Conservation (phyloP, 92 coral and sea anemone genomes). For the Paragorgia papillata region DNA sequence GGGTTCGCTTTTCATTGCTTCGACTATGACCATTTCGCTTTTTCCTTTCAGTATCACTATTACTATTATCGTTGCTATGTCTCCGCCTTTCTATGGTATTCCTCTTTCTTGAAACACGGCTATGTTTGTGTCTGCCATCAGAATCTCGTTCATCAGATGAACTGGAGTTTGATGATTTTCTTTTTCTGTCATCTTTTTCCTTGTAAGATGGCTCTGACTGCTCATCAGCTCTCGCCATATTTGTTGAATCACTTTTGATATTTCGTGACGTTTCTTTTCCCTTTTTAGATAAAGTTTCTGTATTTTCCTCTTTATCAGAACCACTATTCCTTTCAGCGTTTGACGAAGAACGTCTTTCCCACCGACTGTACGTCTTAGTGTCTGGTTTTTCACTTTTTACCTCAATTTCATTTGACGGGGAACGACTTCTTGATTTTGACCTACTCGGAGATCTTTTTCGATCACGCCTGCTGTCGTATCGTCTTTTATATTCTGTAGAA, state of each 20-base stretch:
- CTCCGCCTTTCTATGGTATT: conserved; percentile 10
- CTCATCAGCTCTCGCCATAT: no score
- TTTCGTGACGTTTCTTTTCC: no score
- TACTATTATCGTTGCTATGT: background rate
- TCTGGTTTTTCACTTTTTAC: background rate
- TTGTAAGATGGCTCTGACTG: no score
- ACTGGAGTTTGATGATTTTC: conserved; percentile 10
- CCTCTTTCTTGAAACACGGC: conserved; percentile 3
- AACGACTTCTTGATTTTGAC: conserved; percentile 18
- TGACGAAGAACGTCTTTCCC: background rate
- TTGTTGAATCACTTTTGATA: no score
- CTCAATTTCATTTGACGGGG: background rate
- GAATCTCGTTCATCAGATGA: conserved; percentile 20
- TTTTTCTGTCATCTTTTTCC: no score
- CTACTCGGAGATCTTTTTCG: background rate
- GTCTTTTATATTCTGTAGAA: background rate
- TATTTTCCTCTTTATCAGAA: conserved; percentile 6
- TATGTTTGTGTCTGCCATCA: background rate
- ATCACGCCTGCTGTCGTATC: conserved; percentile 1
- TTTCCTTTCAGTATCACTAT: background rate
- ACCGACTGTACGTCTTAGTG: background rate
- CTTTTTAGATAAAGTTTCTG: background rate
- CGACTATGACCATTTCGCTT: background rate
- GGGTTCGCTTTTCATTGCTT: background rate
- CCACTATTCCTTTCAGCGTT: conserved; percentile 15